Evolutionary conservation across 2,888 invertebrate species (phyloP).

Genomic region (Erynnis tages): DNA sequence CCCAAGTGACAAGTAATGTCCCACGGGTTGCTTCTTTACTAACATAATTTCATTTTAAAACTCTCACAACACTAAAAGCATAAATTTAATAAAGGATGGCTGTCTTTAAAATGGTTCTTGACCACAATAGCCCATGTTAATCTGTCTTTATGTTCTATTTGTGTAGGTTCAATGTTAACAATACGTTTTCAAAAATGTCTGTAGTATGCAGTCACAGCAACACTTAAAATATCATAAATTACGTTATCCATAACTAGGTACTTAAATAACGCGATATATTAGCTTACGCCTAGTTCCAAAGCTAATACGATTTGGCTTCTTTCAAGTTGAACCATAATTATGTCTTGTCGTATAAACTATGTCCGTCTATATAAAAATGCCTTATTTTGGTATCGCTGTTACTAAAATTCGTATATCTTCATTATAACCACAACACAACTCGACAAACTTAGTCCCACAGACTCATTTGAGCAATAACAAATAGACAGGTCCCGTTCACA

Average conservation of each 20-base stretch:
- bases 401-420: slow-evolving; percentile 51
- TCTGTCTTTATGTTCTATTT: too few relatives aligned
- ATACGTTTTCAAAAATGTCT: slow-evolving; percentile 30
- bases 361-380: slow-evolving; percentile 57
- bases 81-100: too few relatives aligned
- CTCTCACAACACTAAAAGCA: too few relatives aligned
- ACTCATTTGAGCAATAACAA: slow-evolving; percentile 44
- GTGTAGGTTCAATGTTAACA: slow-evolving; percentile 36
- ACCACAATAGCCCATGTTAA: too few relatives aligned
- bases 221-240: slow-evolving; percentile 42
- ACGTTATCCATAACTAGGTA: slow-evolving; percentile 35
- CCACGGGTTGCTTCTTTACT: too few relatives aligned
- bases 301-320: slow-evolving; percentile 80
- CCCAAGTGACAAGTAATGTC: too few relatives aligned
- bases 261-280: slow-evolving; percentile 42
- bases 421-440: slow-evolving; percentile 39
- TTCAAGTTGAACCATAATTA: slow-evolving; percentile 80
- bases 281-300: slow-evolving; percentile 56
- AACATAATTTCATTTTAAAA: too few relatives aligned
- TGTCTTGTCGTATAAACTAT: slow-evolving; percentile 67
- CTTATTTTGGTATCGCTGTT: slow-evolving; percentile 73
- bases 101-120: too few relatives aligned
- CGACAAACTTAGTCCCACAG: slow-evolving; percentile 37
- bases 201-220: slow-evolving; percentile 25
- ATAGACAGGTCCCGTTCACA: slow-evolving; percentile 28